phyloP scores from a whole-genome alignment of 2,888 invertebrate species.

The Panorpa germanica region DNA sequence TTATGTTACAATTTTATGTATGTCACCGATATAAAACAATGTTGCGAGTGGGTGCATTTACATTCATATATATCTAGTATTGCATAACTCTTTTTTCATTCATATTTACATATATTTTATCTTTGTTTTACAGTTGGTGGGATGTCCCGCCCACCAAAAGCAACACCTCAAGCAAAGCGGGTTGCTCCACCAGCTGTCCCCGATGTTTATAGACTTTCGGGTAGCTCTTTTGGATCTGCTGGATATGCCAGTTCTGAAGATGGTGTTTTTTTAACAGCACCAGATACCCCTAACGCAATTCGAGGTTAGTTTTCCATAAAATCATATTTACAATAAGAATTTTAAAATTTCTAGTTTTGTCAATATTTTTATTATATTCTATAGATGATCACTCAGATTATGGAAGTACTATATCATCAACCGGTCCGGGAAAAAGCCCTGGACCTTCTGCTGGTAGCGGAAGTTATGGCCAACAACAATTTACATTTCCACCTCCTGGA shows the following conservation, averaged over 20 bases:
- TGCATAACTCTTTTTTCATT: too few species aligned
- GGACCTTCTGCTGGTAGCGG: constrained; percentile 32
- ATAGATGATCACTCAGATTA: constrained; percentile 50
- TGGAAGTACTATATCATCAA: constrained; percentile 36
- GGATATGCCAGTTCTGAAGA: constrained; percentile 65
- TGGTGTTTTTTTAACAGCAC: constrained; percentile 43
- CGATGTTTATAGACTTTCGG: constrained; percentile 61
- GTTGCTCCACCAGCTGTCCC: constrained; percentile 80
- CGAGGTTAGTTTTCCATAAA: constrained; percentile 24
- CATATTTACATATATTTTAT: too few species aligned
- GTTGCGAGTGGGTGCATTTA: too few species aligned
- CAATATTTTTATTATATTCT: constrained; percentile 13
- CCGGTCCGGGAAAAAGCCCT: constrained; percentile 39
- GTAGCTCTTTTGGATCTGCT: constrained; percentile 59
- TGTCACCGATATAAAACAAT: too few species aligned
- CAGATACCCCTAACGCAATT: constrained; percentile 28
- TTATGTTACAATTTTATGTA: too few species aligned
- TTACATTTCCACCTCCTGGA: constrained; percentile 54
- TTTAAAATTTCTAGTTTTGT: constrained; percentile 1
- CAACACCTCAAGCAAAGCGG: constrained; percentile 74
- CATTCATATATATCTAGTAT: too few species aligned
- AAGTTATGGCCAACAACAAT: constrained; percentile 32
- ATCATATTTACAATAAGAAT: constrained; percentile 24
- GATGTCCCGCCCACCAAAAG: constrained; percentile 68
- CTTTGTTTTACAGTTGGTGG: too few species aligned